Evolutionary conservation across 2,888 invertebrate genomes (phyloP).

Genomic region (Sabellastarte sp.): DNA sequence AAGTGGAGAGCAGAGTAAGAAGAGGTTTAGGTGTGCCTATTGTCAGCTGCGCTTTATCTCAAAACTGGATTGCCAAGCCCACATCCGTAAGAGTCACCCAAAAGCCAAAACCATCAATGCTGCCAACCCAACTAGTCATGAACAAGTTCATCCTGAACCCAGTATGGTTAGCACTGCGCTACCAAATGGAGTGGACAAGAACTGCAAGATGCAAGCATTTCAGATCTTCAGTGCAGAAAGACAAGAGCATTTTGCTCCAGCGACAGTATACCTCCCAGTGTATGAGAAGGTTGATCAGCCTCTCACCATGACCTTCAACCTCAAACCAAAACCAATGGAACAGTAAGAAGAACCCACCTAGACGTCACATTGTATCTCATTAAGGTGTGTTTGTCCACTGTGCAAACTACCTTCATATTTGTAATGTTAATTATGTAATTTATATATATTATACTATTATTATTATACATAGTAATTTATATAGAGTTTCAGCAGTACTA

Average conservation of each 20-base stretch:
- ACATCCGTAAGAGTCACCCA: conserved; percentile 44
- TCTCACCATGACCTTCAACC: conserved; percentile 86
- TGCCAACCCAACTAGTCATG: conserved; percentile 1
- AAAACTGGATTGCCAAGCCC: conserved; percentile 42
- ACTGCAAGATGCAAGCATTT: conserved; percentile 65
- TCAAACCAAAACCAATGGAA: conserved; percentile 86
- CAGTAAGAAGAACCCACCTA: too few species aligned
- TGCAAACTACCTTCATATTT: too few species aligned
- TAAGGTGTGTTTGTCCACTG: too few species aligned
- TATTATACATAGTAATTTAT: too few species aligned
- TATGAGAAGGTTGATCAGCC: conserved; percentile 81
- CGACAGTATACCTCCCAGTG: conserved; percentile 91
- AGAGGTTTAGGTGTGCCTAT: conserved; percentile 49
- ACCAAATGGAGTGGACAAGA: neutral
- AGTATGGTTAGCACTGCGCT: neutral
- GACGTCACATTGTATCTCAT: too few species aligned
- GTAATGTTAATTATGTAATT: too few species aligned
- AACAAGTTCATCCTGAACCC: neutral
- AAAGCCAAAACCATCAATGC: conserved; percentile 10
- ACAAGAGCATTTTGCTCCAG: conserved; percentile 74
- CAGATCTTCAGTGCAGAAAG: conserved; percentile 72
- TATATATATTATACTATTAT: too few species aligned
- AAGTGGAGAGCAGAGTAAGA: conserved; percentile 52
- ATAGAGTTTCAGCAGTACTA: too few species aligned
- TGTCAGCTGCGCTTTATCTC: conserved; percentile 48